Base-by-base conservation (phyloP, 1,140 invertebrate genomes). In the Drosophila persimilis region DNA sequence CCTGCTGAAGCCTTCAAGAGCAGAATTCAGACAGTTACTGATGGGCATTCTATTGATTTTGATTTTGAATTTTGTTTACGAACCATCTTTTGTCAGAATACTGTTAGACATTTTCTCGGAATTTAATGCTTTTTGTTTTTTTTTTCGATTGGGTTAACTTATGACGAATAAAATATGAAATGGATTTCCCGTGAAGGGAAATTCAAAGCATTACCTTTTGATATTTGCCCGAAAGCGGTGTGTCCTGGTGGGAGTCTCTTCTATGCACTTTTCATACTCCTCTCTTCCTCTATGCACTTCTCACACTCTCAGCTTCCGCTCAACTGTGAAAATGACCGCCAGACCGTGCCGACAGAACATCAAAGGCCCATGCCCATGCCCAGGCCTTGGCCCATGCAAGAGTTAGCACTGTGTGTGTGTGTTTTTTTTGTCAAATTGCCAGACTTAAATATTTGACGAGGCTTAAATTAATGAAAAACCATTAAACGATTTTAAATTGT, bases 291-390 rank as follows among this genome's bases (percentile, higher is more conserved):
- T 15, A 47, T 20, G n/a, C 54, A 50, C 20, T 55, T 15, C 44
- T 41, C 54, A 51, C 44, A 11, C 51, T 54, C 6, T n/a, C 31
- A 6, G 22, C 39, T 7, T 46, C n/a, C 20, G 22, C 48, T 62
- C 15, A 39, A 58, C 48, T 50, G 35, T 63, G 43, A 43, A 59
- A 72, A 56, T 78, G 47, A 70, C 47, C 47, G 53, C 70, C 64
- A 81, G 70, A 81, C 79, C 70, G 70, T 77, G 22, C 35, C 17
- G 11, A 58, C 50, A 63, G 50, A 58, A 77, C 73, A 81, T 83
- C 78, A 81, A 81, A 81, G 67, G 45, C 52, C 53, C 11, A 39
- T 1, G 57, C 7, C 15, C 6, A 81, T 62, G 45, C 52, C 53
- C 11, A 39, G 3, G 57, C 7, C 15, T 8, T 6, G 3, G 7